Conservation (phyloP, 1,140 invertebrate species). For the Mizuhopecten yessoensis region DNA sequence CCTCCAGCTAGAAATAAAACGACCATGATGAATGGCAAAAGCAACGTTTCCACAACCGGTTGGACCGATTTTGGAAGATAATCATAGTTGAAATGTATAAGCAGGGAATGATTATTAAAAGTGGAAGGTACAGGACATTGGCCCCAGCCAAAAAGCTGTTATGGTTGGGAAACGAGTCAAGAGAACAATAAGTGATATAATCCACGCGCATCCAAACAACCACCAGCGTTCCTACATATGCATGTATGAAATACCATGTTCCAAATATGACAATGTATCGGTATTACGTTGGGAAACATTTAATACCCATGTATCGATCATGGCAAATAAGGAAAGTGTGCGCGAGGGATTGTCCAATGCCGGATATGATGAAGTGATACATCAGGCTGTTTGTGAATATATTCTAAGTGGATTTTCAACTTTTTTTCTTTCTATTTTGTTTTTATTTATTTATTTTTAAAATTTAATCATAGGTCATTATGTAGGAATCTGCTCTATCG, state of each 20-base stretch:
- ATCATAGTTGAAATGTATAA: background rate
- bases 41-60: background rate
- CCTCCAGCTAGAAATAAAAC: background rate
- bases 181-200: background rate
- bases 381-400: too few species aligned
- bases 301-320: background rate
- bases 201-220: background rate
- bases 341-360: background rate
- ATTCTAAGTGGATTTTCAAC: too few species aligned
- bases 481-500: too few species aligned
- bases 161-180: background rate
- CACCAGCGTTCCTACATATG: background rate
- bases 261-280: background rate
- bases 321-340: background rate
- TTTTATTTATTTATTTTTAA: too few species aligned
- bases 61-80: background rate
- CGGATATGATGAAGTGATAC: background rate
- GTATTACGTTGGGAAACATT: background rate
- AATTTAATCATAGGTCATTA: too few species aligned
- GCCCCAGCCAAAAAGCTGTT: background rate
- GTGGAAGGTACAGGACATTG: background rate
- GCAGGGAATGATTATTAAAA: background rate
- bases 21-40: background rate
- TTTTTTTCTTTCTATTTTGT: too few species aligned
- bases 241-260: background rate